These are phyloP conservation scores for Dipodomys merriami DNA, from an alignment of 2,113 vertebrate species.

Conservation along the genomic window DNA sequence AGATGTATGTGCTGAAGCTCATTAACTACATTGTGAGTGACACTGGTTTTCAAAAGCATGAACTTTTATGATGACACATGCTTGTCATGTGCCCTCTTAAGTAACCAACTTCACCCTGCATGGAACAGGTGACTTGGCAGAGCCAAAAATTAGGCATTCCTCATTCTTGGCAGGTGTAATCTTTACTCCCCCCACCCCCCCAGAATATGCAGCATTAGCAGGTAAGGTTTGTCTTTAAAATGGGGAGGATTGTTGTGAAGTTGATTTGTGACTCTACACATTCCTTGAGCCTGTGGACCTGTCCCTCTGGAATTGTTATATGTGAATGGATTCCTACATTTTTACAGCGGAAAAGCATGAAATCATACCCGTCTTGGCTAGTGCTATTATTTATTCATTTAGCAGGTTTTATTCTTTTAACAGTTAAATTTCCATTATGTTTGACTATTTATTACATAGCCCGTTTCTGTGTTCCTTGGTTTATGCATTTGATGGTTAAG, in stretches of 20 bases:
- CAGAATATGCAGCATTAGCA: background rate
- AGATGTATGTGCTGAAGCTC: background rate
- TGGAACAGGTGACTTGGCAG: background rate
- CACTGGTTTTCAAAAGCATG: background rate
- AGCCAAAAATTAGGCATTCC: conserved; percentile 40
- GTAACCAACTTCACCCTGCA: background rate
- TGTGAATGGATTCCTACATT: conserved; percentile 75
- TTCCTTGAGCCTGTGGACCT: conserved; percentile 73
- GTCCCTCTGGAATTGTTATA: conserved; percentile 76
- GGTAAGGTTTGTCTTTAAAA: conserved; percentile 41
- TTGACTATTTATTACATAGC: conserved; percentile 83
- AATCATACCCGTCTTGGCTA: conserved; percentile 77
- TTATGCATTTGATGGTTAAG: conserved; percentile 82
- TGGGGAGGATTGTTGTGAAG: background rate
- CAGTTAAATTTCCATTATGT: conserved; percentile 81
- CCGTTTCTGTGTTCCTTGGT: conserved; percentile 78
- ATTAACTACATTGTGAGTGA: background rate
- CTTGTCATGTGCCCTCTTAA: background rate
- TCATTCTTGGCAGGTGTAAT: conserved; percentile 37
- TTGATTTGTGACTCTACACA: conserved; percentile 35
- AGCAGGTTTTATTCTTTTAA: conserved; percentile 81
- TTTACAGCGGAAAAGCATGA: conserved; percentile 83
- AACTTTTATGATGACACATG: no score
- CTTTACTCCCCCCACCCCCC: background rate
- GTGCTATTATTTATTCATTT: conserved; percentile 77